These are phyloP conservation scores for Leptarthrus brevirostris DNA, from an alignment of 2,888 invertebrate genomes.

Conservation along the genomic window DNA sequence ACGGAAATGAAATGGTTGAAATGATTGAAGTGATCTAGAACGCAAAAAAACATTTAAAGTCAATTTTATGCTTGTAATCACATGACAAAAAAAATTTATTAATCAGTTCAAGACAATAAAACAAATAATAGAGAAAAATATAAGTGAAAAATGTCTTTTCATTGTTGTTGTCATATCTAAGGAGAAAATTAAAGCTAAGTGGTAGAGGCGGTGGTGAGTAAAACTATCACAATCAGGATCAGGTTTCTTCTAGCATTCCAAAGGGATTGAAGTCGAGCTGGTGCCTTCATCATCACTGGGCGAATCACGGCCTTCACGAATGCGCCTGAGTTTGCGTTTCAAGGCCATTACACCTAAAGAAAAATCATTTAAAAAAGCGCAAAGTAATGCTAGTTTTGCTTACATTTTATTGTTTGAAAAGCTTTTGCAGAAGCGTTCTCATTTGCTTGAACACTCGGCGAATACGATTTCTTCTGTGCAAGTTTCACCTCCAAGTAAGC, in stretches of 20 bases:
- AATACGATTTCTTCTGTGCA: slow-evolving; percentile 61
- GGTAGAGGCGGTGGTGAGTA: slow-evolving; percentile 11
- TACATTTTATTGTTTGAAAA: slow-evolving; percentile 67
- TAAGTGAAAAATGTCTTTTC: slow-evolving; percentile 40
- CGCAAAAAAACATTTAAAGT: neutral
- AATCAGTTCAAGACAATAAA: slow-evolving; percentile 28
- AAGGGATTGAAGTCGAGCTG: neutral
- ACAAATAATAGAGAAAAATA: slow-evolving; percentile 16
- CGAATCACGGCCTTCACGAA: slow-evolving; percentile 65
- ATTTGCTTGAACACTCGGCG: slow-evolving; percentile 57
- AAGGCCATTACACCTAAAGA: slow-evolving; percentile 65
- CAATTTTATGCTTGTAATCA: slow-evolving; percentile 1
- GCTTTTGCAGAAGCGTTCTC: slow-evolving; percentile 64
- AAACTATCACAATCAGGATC: slow-evolving; percentile 40
- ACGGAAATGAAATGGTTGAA: too few species aligned
- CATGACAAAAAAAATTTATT: slow-evolving; percentile 37
- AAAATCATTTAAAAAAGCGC: too few species aligned
- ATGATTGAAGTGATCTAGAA: too few species aligned
- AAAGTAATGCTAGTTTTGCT: too few species aligned
- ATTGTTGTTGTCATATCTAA: slow-evolving; percentile 20
- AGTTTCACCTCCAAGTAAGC: slow-evolving; percentile 65
- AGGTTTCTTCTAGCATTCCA: neutral
- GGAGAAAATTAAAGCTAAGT: slow-evolving; percentile 43
- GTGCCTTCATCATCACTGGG: slow-evolving; percentile 60
- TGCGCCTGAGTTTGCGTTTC: slow-evolving; percentile 66